A percentile compares a stretch with the other conserved stretches of the same genome.
Evolutionary conservation across 2,888 invertebrate genomes (phyloP).

Genomic region (Drosophila fungiperda): DNA sequence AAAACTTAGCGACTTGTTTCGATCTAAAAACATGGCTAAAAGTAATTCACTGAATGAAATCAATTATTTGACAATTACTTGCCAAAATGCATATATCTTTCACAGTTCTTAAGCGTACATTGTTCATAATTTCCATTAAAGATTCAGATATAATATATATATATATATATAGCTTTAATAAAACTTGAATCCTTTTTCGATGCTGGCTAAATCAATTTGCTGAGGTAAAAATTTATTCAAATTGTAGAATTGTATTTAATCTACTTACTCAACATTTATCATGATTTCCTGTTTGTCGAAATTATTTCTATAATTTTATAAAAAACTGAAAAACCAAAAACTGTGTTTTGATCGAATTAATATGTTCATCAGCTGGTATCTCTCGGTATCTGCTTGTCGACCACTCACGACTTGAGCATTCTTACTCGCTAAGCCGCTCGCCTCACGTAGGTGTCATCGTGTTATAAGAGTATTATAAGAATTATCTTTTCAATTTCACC

Average conservation of each 20-base stretch:
- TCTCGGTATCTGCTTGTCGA: background rate
- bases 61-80: too few relatives aligned
- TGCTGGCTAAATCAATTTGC: too few relatives aligned
- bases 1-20: too few relatives aligned
- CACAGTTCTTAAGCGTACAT: too few relatives aligned
- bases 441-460: background rate
- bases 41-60: too few relatives aligned
- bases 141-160: too few relatives aligned
- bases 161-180: too few relatives aligned
- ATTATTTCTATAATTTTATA: background rate
- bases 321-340: background rate
- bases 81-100: too few relatives aligned
- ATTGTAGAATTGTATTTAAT: background rate
- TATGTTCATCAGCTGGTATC: background rate
- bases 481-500: background rate
- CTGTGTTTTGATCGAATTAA: background rate
- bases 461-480: background rate
- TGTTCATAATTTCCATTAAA: too few relatives aligned
- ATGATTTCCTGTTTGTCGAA: background rate
- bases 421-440: background rate
- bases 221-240: too few relatives aligned
- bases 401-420: background rate
- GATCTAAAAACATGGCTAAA: too few relatives aligned
- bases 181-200: too few relatives aligned
- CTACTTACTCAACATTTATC: background rate